Percentiles rank a stretch among this genome's conserved stretches.
Evolutionary conservation across 2,888 invertebrate species (phyloP).

Genomic region (Eupithecia insigniata): DNA sequence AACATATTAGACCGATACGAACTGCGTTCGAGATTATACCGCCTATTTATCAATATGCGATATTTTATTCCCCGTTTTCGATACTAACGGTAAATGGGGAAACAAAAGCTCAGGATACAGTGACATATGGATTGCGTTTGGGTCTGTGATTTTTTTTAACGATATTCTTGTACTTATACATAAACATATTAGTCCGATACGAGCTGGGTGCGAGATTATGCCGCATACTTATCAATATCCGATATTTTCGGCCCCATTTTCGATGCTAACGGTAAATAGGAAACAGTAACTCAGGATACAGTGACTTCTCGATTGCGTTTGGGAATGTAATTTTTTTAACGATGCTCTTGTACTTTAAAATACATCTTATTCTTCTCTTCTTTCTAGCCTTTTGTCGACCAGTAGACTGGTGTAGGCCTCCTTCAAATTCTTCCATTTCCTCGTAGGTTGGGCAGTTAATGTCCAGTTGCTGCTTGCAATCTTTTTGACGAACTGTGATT

Average conservation of each 20-base stretch:
- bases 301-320: neutral
- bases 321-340: neutral
- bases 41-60: constrained; percentile 45
- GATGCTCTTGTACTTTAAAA: neutral
- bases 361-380: too few species aligned
- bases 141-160: neutral
- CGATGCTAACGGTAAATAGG: constrained; percentile 2
- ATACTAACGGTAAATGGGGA: constrained; percentile 4
- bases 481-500: too few species aligned
- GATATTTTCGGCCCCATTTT: constrained; percentile 33
- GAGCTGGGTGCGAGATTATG: constrained; percentile 32
- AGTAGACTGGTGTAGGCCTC: too few species aligned
- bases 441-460: too few species aligned
- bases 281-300: constrained; percentile 14
- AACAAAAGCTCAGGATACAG: constrained; percentile 11
- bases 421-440: too few species aligned
- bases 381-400: too few species aligned
- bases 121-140: neutral
- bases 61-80: constrained; percentile 32
- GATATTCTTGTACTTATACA: neutral
- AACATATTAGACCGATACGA: constrained; percentile 28
- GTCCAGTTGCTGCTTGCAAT: too few species aligned
- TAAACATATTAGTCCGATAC: constrained; percentile 26
- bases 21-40: constrained; percentile 32
- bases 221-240: constrained; percentile 44